Conservation (phyloP, 2,888 invertebrate genomes). For the Heteromyza rotundicornis region DNA sequence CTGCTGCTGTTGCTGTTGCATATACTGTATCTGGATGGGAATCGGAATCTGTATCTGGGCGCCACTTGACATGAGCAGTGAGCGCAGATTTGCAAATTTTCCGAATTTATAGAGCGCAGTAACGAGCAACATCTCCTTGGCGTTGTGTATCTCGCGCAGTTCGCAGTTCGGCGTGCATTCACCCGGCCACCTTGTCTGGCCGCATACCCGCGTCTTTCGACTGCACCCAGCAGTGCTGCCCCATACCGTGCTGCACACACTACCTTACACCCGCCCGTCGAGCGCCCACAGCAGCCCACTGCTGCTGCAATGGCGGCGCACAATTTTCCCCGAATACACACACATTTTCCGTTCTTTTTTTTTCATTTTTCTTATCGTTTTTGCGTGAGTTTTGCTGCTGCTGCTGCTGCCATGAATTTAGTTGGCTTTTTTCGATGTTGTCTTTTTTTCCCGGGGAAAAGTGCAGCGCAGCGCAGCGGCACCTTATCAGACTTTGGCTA, state of each 20-base stretch:
- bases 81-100: constrained; percentile 17
- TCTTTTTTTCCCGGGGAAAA: constrained; percentile 17
- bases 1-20: not conserved
- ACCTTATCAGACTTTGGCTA: constrained; percentile 45
- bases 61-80: constrained; percentile 42
- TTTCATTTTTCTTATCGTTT: constrained; percentile 13
- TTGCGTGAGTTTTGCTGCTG: not conserved
- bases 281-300: constrained; percentile 3
- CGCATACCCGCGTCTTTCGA: constrained; percentile 18
- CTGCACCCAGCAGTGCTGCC: constrained; percentile 5
- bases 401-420: not conserved
- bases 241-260: too few species aligned
- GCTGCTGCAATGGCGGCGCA: not conserved
- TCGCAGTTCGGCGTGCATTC: constrained; percentile 34
- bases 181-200: constrained; percentile 38
- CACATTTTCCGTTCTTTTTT: constrained; percentile 10
- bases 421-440: constrained; percentile 12
- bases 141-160: not conserved
- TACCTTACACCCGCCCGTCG: constrained; percentile 7
- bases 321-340: not conserved
- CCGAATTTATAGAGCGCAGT: too few species aligned
- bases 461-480: constrained; percentile 8
- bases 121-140: not conserved
- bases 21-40: constrained; percentile 2
- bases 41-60: not conserved